Conservation (phyloP, 2,113 vertebrate genomes). For the Hoplias malabaricus region DNA sequence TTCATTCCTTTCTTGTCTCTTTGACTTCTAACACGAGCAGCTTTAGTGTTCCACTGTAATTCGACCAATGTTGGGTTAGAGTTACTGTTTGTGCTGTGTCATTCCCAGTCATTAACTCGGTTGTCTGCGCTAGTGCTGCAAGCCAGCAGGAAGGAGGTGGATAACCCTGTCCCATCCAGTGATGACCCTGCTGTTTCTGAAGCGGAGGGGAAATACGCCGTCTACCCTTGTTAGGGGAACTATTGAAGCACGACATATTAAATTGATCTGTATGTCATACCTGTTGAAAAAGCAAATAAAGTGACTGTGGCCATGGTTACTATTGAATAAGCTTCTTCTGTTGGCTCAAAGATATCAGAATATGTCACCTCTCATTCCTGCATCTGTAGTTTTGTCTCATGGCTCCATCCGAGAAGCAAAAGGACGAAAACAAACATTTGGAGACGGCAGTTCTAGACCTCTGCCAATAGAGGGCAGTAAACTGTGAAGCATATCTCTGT, state of each 20-base stretch:
- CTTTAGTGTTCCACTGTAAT: background rate
- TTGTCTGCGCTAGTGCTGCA: slow-evolving; percentile 92
- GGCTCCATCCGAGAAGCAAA: background rate
- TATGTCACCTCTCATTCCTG: background rate
- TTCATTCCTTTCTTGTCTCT: background rate
- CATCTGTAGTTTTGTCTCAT: background rate
- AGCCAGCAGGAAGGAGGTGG: slow-evolving; percentile 90
- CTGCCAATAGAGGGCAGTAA: background rate
- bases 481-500: background rate
- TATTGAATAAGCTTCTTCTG: background rate
- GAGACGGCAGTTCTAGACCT: background rate
- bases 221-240: slow-evolving; percentile 12
- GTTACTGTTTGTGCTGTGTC: slow-evolving; percentile 1
- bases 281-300: background rate
- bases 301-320: no score
- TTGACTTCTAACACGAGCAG: background rate
- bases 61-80: slow-evolving; percentile 15
- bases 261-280: background rate
- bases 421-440: background rate
- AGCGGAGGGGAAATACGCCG: background rate
- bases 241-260: background rate
- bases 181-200: background rate
- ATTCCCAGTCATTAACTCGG: slow-evolving; percentile 84
- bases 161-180: slow-evolving; percentile 40
- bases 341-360: background rate